Evolutionary conservation across 2,888 invertebrate genomes (phyloP), one percentile per base, ranked within the genome.

Genomic region (Lasioglossum figueresi): DNA sequence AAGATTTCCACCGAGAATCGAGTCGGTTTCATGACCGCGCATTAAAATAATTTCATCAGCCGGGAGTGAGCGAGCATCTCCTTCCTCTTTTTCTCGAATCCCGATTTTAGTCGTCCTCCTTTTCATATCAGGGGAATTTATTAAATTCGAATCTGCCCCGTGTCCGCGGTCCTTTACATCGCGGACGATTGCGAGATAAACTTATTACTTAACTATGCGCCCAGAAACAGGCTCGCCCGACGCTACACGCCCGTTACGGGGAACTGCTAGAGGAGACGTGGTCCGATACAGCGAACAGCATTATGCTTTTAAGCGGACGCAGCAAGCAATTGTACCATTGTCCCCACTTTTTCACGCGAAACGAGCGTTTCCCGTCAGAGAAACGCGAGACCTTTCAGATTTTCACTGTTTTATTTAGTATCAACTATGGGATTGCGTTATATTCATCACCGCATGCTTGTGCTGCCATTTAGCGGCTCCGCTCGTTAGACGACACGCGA

Each of bases 31-130:
- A 3, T 4, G 8, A n/a, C n/a, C 16, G 71, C 23, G 70, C 74
- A 52, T 80, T 83, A 63, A 82, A 71, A 75, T 80, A 76, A 83
- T 83, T 83, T 76, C 72, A 66, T 81, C 72, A 68, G 19, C 10
- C 72, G 34, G 8, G 48, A 66, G 27, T 27, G 10, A 52, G 37
- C 16, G 23, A 27, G 34, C 68, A 16, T 56, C 12, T 56, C 12
- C 27, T 27, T 6, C 19, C 16, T 74, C 23, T 45, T 31, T 14
- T 34, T 4, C 8, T 23, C 52, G 23, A 52, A 10, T 72, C 8
- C 48, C 27, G 40, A 3, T 31, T 72, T 56, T 48, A 56, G 45
- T 45, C 43, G 1, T 16, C 19, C 40, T 16, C 23, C 14, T 31
- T n/a, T 45, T 31, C 5, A 2, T 68, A 4, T 40, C 59, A 31